Base-by-base conservation (phyloP, 2,113 vertebrate genomes). In the Castor canadensis region DNA sequence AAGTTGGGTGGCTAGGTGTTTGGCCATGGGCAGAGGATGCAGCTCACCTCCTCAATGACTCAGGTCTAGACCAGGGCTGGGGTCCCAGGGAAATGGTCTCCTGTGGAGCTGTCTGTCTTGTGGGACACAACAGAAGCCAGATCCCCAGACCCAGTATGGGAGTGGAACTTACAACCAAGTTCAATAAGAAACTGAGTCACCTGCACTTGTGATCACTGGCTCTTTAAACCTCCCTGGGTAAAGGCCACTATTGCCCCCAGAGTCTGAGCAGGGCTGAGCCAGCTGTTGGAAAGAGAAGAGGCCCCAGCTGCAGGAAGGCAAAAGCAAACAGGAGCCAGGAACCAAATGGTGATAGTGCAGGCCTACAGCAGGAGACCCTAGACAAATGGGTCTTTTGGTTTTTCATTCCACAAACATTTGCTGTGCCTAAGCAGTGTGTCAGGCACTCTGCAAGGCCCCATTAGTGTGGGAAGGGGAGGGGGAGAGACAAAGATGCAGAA, bases 271-370 rank as follows among this genome's bases (percentile, higher is more conserved):
- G 96, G 95, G 81, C 80, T 40, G 22, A 77, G 52, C 93, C 95
- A 94, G 95, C 96, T 97, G 91, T 28, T 94, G 88, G 76, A 86
- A 67, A 73, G 35, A 81, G 32, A 67, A 77, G 85, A 89, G 76
- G 93, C 76, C 76, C 96, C 96, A 97, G 97, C 96, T 97, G 96
- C 85, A 72, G 32, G 45, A 62, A 76, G 40, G 67, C 54, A 69
- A 76, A 69, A 62, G 24, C 80, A 0, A 49, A 52, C 69, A 58
- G 89, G 49, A 94, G 69, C 91, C 85, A 91, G 94, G 92, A 91
- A 20, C 35, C 56, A 20, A 60, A 56, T 13, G 2, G 81, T n/a
- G 76, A 88, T 77, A 38, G 24, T 40, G 9, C 35, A 85, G 95
- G 58, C 60, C 19, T 1, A 15, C 35, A 5, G 32, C 30, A 45